phyloP scores from a whole-genome alignment of 2,113 vertebrate species.

The Sisor rabdophorus region DNA sequence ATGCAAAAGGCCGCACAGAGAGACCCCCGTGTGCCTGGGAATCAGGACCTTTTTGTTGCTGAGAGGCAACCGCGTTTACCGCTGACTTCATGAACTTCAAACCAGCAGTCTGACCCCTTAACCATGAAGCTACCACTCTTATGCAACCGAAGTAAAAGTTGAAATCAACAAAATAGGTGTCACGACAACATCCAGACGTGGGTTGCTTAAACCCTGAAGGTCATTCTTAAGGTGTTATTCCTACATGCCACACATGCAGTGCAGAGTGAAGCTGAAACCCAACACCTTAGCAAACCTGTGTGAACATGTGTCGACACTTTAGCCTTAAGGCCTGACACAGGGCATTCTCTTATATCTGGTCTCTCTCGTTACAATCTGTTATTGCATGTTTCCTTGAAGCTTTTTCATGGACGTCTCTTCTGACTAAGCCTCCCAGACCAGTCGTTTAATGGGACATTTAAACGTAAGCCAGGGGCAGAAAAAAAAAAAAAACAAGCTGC shows the following conservation, averaged over 20 bases:
- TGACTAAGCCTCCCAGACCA: slow-evolving; percentile 8
- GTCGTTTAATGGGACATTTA: slow-evolving; percentile 19
- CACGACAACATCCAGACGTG: not conserved
- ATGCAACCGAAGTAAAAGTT: not conserved
- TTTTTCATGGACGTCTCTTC: slow-evolving; percentile 5
- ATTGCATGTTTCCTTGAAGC: slow-evolving; percentile 19
- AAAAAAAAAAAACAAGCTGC: not conserved
- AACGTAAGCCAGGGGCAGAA: slow-evolving; percentile 29
- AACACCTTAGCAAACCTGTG: slow-evolving; percentile 17
- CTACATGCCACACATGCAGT: slow-evolving; percentile 5
- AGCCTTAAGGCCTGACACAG: slow-evolving; percentile 8
- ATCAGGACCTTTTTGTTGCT: too few relatives aligned
- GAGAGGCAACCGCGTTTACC: too few relatives aligned
- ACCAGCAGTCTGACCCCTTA: too few relatives aligned
- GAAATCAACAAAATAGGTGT: not conserved
- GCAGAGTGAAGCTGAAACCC: slow-evolving; percentile 3
- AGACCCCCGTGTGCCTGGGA: too few relatives aligned
- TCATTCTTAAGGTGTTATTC: not conserved
- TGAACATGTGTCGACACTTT: slow-evolving; percentile 31
- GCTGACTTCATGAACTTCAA: too few relatives aligned
- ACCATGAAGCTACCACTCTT: too few relatives aligned
- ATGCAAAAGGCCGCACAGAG: too few relatives aligned
- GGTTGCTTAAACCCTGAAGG: not conserved
- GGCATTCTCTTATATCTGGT: not conserved
- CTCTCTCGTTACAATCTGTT: slow-evolving; percentile 24